Base-by-base conservation (phyloP, 2,888 invertebrate genomes). In the Harpalus rubripes region DNA sequence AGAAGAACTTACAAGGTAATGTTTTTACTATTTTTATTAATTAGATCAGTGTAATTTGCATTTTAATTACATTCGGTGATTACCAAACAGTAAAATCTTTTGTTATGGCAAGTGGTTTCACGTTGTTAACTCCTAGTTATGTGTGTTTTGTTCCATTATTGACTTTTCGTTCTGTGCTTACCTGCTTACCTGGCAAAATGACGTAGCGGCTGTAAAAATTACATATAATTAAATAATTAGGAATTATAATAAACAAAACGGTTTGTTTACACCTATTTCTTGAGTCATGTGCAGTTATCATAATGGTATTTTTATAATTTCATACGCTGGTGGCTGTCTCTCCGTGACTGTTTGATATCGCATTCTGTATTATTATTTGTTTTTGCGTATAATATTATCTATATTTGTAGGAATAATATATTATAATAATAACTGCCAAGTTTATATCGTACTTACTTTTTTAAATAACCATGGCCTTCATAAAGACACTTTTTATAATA, bases 171-270 rank as follows among this genome's bases (percentile, higher is more conserved):
- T 84, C 16, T 26, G 15, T 63, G 63, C 63, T 16, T 78, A 84
- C 84, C 84, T 84, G 84, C 78, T 56, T 84, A 84, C 84, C 78
- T 84, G 84, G 84, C 84, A 84, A 41, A 81, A 74, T 84, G 84
- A 84, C 84, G 84, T 84, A 78, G 84, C 78, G 63, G 39, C 52
- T 78, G 65, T 63, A 84, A 76, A 68, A 84, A 78, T 78, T 65
- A 78, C 58, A 74, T 65, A 78, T 76, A 84, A 78, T 76, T 61
- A 78, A 76, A 76, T 59, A 84, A 76, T 58, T 84, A 78, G 8
- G 18, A 83, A 59, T 83, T 56, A 83, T 44, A 83, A 76, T 83
- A 83, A 81, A 72, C 83, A 83, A 59, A 74, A 83, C 52, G 26
- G 41, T 41, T 22, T 78, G 63, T 78, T 84, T 78, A 63, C 72